Evolutionary conservation across 2,113 vertebrate species (phyloP).

Genomic region (Pithys albifrons): DNA sequence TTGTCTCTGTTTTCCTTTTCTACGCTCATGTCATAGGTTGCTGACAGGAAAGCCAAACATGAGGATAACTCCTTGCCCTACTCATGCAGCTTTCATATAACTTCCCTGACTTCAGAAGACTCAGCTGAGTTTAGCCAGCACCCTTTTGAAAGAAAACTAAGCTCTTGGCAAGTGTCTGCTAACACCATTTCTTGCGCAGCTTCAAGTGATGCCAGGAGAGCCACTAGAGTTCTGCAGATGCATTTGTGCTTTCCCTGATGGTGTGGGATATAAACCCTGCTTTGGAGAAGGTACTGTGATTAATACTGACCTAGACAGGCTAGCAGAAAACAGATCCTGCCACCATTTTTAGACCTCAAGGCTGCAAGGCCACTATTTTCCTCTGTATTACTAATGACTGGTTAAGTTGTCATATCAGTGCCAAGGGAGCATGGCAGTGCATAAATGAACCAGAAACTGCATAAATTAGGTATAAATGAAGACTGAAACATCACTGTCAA

Average conservation of each 20-base stretch:
- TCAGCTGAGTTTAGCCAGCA: neutral
- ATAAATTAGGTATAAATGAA: neutral
- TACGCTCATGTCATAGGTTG: neutral
- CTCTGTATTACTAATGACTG: neutral
- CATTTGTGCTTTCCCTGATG: neutral
- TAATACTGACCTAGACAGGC: neutral
- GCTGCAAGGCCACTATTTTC: neutral
- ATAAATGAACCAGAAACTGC: neutral
- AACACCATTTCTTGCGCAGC: neutral
- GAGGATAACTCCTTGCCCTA: neutral
- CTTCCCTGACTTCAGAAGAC: neutral
- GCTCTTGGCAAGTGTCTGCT: neutral
- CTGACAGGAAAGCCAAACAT: neutral
- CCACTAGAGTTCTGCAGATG: neutral
- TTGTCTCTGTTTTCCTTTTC: neutral
- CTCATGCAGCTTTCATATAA: neutral
- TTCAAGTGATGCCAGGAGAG: neutral
- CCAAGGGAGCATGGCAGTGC: neutral
- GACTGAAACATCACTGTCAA: neutral
- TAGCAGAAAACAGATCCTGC: neutral
- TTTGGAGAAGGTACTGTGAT: neutral
- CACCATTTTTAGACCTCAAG: neutral
- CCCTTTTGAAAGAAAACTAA: neutral
- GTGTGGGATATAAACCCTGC: neutral
- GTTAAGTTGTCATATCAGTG: neutral